Evolutionary conservation across 2,888 invertebrate genomes (phyloP), one percentile per base, ranked within the genome.

Genomic region (Onthophagus sagittarius): DNA sequence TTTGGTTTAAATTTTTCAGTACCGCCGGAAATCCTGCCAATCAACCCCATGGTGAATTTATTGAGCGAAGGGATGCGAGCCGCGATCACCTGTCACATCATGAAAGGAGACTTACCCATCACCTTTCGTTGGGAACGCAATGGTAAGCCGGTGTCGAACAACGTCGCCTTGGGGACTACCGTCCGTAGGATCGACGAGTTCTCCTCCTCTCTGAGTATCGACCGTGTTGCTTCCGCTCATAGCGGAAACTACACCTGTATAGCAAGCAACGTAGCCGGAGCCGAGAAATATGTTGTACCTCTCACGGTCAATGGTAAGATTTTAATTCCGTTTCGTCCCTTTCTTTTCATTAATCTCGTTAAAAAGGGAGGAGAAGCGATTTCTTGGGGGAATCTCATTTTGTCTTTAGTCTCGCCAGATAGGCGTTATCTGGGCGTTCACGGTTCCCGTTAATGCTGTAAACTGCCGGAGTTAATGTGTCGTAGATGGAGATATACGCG

Each of bases 231-330:
- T 73, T 94, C 95, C 33, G 89, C 92, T 71, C 95, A 96, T 84
- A 94, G 93, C 80, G 96, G 97, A 81, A 96, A 95, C 86, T 95
- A 95, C 83, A 95, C 95, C n/a, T 96, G 96, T 85, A 92, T 94
- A 72, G 95, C 95, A n/a, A 91, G 91, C 70, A 96, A 96, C 86
- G 90, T 94, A 23, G 96, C 96, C 11, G 95, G 94, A 9, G 89
- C 90, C 3, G 94, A 94, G 81, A 88, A 90, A 76, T 93, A 92
- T 81, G 91, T 93, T 6, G 93, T 94, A 73, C 93, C 93, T 31
- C 88, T 94, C 3, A 94, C 94, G 13, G 94, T 94, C 13, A 94
- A 94, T 85, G 94, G 92, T 92, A 87, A 88, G 82, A 77, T 70
- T 63, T 63, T 15, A 63, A 63, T 63, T 63, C 11, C 11, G 2